phyloP scores from a whole-genome alignment of 2,888 invertebrate genomes.

The Idaea biselata region DNA sequence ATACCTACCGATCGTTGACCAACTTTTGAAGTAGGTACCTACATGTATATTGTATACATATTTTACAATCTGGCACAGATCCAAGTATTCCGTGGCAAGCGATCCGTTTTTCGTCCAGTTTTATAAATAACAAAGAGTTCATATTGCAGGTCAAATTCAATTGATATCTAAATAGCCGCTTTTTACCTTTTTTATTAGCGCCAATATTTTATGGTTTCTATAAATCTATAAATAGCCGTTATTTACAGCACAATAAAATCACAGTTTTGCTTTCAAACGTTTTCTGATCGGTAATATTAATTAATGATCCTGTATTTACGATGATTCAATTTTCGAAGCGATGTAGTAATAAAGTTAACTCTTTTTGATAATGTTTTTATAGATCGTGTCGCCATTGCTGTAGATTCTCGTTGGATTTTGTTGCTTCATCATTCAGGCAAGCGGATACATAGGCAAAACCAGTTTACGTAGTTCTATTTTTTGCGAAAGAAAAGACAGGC shows the following conservation, averaged over 20 bases:
- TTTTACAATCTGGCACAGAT: slow-evolving; percentile 68
- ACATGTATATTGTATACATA: slow-evolving; percentile 35
- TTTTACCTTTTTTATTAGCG: slow-evolving; percentile 29
- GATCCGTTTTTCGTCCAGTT: slow-evolving; percentile 54
- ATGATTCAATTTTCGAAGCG: slow-evolving; percentile 16
- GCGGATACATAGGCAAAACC: slow-evolving; percentile 52
- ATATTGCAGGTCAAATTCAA: slow-evolving; percentile 43
- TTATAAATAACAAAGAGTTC: slow-evolving; percentile 61
- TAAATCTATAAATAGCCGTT: too few species aligned
- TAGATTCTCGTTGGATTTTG: slow-evolving; percentile 32
- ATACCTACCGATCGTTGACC: slow-evolving; percentile 62
- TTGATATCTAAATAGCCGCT: slow-evolving; percentile 35
- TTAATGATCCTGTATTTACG: background rate
- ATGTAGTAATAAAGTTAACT: slow-evolving; percentile 33
- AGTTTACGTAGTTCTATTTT: slow-evolving; percentile 42
- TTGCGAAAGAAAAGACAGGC: slow-evolving; percentile 50
- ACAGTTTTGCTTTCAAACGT: slow-evolving; percentile 8
- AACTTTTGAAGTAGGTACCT: slow-evolving; percentile 49
- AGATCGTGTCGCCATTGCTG: slow-evolving; percentile 36
- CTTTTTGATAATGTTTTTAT: slow-evolving; percentile 47
- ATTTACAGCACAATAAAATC: slow-evolving; percentile 12
- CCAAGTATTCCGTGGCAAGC: slow-evolving; percentile 73
- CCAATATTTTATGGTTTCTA: slow-evolving; percentile 12
- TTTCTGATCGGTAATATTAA: background rate
- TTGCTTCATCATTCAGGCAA: slow-evolving; percentile 45